These are phyloP conservation scores for Eupithecia subumbrata DNA, from an alignment of 2,888 invertebrate genomes.

Conservation along the genomic window DNA sequence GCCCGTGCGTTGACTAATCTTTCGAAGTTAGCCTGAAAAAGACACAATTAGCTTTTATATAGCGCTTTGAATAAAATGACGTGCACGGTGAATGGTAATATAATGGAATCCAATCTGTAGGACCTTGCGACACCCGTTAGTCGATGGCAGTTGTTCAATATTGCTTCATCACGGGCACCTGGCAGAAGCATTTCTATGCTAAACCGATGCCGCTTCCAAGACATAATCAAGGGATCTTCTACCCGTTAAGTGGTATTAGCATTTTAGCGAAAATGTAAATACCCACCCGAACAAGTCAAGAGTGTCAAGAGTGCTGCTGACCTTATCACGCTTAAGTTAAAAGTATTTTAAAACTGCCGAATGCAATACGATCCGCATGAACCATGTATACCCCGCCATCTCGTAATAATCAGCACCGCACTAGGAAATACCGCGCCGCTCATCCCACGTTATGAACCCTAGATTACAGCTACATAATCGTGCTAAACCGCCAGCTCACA, in stretches of 20 bases:
- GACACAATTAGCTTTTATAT: not conserved
- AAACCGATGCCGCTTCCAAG: constrained; percentile 7
- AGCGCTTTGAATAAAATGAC: not conserved
- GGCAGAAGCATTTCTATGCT: constrained; percentile 7
- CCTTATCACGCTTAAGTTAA: not conserved
- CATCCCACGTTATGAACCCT: constrained; percentile 38
- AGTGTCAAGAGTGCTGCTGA: not conserved
- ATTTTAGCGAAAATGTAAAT: not conserved
- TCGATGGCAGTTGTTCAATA: constrained; percentile 8
- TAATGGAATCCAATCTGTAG: not conserved
- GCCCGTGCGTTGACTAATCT: not conserved
- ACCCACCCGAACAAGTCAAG: not conserved
- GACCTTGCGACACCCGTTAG: not conserved
- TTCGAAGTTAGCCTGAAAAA: not conserved
- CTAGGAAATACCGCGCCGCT: constrained; percentile 36
- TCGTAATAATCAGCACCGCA: constrained; percentile 37
- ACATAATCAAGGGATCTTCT: not conserved
- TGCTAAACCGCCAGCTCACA: constrained; percentile 60
- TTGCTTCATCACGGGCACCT: constrained; percentile 3
- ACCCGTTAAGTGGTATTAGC: not conserved
- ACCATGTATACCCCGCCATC: constrained; percentile 8
- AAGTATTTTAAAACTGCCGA: not conserved
- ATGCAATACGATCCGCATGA: not conserved
- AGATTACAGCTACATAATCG: constrained; percentile 46
- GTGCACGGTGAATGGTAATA: not conserved